Evolutionary conservation across 1,140 invertebrate genomes (phyloP).

Genomic region (Adoxophyes honmai): DNA sequence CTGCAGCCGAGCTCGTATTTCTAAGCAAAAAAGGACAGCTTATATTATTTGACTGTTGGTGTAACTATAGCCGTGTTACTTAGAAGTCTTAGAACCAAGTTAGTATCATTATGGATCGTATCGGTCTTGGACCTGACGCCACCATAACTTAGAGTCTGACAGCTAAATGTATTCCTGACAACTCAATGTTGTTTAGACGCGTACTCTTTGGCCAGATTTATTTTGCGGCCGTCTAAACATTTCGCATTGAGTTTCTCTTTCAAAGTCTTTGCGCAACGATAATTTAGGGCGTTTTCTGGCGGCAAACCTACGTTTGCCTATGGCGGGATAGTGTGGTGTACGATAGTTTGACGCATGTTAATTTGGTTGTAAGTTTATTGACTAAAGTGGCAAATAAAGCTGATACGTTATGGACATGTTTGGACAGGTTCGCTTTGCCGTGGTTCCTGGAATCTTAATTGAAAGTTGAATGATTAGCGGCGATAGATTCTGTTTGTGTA

Average conservation of each 20-base stretch:
- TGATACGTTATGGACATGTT: slow-evolving; percentile 1
- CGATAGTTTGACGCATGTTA: not conserved
- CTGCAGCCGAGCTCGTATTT: not conserved
- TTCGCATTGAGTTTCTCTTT: not conserved
- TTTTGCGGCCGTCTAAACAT: slow-evolving; percentile 3
- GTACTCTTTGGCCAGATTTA: slow-evolving; percentile 19
- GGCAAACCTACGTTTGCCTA: not conserved
- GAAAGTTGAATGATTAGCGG: slow-evolving; percentile 4
- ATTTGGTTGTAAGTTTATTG: not conserved
- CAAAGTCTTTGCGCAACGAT: not conserved
- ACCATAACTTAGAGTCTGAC: slow-evolving; percentile 18
- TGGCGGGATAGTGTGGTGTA: no score
- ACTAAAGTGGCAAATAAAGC: not conserved
- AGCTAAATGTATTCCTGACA: slow-evolving; percentile 31
- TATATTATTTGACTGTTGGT: not conserved
- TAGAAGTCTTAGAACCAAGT: slow-evolving; percentile 21
- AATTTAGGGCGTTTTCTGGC: not conserved
- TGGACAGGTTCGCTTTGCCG: not conserved
- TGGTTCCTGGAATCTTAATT: slow-evolving; percentile 12
- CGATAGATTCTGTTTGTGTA: not conserved
- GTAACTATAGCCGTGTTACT: not conserved
- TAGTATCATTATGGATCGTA: slow-evolving; percentile 21
- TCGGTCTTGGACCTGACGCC: not conserved
- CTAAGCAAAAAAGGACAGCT: not conserved
- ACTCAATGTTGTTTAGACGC: slow-evolving; percentile 24